A percentile compares a stretch with the other conserved stretches of the same genome.
phyloP scores from a whole-genome alignment of 2,888 invertebrate genomes.

The Orthosia cruda region DNA sequence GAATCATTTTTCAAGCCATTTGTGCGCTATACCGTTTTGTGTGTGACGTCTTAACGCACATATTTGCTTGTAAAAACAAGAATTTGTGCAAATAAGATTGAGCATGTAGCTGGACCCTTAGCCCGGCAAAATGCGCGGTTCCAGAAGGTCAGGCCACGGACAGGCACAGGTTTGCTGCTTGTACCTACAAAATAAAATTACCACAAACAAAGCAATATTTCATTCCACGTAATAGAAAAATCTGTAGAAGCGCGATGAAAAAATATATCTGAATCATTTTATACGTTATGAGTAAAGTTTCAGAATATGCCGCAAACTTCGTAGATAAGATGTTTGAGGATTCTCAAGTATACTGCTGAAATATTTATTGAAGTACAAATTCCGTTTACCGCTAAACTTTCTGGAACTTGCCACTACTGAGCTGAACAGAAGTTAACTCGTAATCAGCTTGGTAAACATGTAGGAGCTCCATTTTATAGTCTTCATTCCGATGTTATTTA shows the following conservation, averaged over 20 bases:
- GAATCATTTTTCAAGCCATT: too few species aligned
- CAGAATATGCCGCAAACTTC: slow-evolving; percentile 46
- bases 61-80: too few species aligned
- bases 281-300: slow-evolving; percentile 43
- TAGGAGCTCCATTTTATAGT: not conserved
- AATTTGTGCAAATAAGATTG: too few species aligned
- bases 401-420: slow-evolving; percentile 50
- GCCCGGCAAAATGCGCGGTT: too few species aligned
- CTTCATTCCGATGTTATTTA: not conserved
- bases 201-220: slow-evolving; percentile 24
- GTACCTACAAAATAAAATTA: slow-evolving; percentile 6
- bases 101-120: too few species aligned
- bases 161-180: too few species aligned
- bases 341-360: slow-evolving; percentile 58
- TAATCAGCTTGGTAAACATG: slow-evolving; percentile 44
- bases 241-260: slow-evolving; percentile 23
- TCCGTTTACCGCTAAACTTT: slow-evolving; percentile 58
- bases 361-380: slow-evolving; percentile 67
- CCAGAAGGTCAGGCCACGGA: too few species aligned
- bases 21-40: too few species aligned
- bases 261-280: slow-evolving; percentile 48
- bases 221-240: slow-evolving; percentile 7
- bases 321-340: slow-evolving; percentile 55
- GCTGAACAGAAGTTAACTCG: slow-evolving; percentile 42
- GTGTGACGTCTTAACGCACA: too few species aligned